phyloP scores from a whole-genome alignment of 1,140 invertebrate genomes.

The Apis laboriosa region DNA sequence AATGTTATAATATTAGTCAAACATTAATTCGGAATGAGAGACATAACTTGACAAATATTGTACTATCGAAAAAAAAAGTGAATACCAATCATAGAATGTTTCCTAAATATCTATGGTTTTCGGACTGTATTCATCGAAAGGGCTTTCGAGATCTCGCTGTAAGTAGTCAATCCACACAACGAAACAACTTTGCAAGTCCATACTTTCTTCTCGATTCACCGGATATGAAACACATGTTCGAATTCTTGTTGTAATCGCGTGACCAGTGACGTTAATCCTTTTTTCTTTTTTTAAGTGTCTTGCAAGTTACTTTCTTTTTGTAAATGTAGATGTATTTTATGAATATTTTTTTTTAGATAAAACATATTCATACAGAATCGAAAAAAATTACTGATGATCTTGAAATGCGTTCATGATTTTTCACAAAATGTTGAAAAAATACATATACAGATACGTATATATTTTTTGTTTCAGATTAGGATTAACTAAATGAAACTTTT shows the following conservation, averaged over 20 bases:
- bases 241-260: slow-evolving; percentile 1
- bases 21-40: neutral
- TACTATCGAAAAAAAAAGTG: neutral
- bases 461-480: neutral
- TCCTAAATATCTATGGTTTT: slow-evolving; percentile 31
- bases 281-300: neutral
- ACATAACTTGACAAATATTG: neutral
- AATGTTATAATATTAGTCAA: neutral
- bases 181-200: neutral
- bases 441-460: no score
- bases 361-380: no score
- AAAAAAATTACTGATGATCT: neutral
- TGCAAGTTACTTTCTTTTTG: no score
- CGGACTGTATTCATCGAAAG: slow-evolving; percentile 30
- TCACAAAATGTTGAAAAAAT: no score
- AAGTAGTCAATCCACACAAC: slow-evolving; percentile 18
- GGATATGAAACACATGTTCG: slow-evolving; percentile 67
- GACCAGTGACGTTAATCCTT: neutral
- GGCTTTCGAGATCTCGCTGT: slow-evolving; percentile 25
- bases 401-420: neutral
- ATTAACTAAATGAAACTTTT: neutral
- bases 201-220: slow-evolving; percentile 28
- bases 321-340: no score
- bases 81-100: neutral
- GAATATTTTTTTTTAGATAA: no score